Conservation (phyloP, 2,888 invertebrate genomes). For the Drosophila eohydei region DNA sequence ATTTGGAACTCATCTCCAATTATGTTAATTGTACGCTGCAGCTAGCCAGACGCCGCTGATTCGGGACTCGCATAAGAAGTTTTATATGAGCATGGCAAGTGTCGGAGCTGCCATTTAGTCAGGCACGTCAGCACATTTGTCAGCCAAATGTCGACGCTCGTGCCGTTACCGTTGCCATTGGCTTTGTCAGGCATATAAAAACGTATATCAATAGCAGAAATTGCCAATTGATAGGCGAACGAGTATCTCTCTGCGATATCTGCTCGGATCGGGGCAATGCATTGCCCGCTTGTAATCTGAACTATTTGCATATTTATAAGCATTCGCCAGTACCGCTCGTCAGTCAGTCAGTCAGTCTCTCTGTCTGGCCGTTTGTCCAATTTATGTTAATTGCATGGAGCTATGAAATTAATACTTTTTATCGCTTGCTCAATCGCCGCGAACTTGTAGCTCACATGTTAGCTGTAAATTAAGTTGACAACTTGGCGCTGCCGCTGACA, state of each 20-base stretch:
- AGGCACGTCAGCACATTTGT: slow-evolving; percentile 60
- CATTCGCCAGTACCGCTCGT: slow-evolving; percentile 18
- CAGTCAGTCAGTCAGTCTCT: slow-evolving; percentile 1
- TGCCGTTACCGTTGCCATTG: slow-evolving; percentile 23
- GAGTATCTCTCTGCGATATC: slow-evolving; percentile 38
- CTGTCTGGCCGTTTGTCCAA: slow-evolving; percentile 48
- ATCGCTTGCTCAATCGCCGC: slow-evolving; percentile 77
- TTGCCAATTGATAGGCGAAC: slow-evolving; percentile 38
- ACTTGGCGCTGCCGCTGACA: slow-evolving; percentile 73
- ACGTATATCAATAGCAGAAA: slow-evolving; percentile 52
- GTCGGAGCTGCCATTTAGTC: slow-evolving; percentile 47
- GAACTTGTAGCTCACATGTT: slow-evolving; percentile 79
- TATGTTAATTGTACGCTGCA: slow-evolving; percentile 57
- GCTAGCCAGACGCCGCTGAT: slow-evolving; percentile 25
- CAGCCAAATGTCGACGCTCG: slow-evolving; percentile 67
- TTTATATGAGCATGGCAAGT: slow-evolving; percentile 27
- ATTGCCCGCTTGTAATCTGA: slow-evolving; percentile 62
- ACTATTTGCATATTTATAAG: slow-evolving; percentile 77
- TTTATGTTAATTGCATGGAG: slow-evolving; percentile 74
- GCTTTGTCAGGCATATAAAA: slow-evolving; percentile 31
- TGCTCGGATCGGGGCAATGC: slow-evolving; percentile 36
- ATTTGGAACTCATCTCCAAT: slow-evolving; percentile 62
- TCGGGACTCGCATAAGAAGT: slow-evolving; percentile 20
- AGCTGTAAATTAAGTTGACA: slow-evolving; percentile 80
- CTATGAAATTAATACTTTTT: slow-evolving; percentile 80